Base-by-base conservation (phyloP, 2,888 invertebrate species). In the Synergus japonicus region DNA sequence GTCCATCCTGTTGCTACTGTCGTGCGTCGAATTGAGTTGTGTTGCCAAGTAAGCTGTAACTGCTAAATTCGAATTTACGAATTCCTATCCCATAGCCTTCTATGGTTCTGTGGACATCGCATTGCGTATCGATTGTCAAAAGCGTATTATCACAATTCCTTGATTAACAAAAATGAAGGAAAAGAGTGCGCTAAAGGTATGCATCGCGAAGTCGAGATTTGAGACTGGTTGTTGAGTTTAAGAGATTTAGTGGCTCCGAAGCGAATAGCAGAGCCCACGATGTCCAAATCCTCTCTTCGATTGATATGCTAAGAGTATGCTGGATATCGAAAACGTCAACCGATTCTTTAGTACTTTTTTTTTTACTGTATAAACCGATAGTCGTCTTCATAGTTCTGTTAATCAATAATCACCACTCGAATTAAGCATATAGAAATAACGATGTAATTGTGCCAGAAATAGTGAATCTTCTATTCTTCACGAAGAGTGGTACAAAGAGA, bases 1-100 rank as follows among this genome's bases (percentile, higher is more conserved):
- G 82, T 84, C 83, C 86, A 85, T 83, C 83, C 83, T 81, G 80
- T 84, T 83, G 81, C 84, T 83, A 81, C 82, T 82, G 79, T 78
- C 82, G 83, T 81, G 83, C 82, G 81, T 82, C 84, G 83, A 83
- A 83, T 83, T 83, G 82, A 83, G 29, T 73, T 54, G 22, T 37
- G 54, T 54, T 73, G 73, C 73, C 73, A 73, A 73, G 29, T 76
- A 64, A 76, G 60, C 43, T 63, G 80, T 79, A 81, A 82, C 82
- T 81, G 84, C 82, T 84, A 83, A 83, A 83, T 44, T 76, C 46
- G 43, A 76, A 76, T 64, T 63, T 29, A 76, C 41, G 44, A 64
- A 64, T 79, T 83, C 80, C 83, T 84, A 83, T 82, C 82, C 81
- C 81, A 82, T 82, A 82, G 82, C 81, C 43, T 63, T 43, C 64